A percentile compares a stretch with the other conserved stretches of the same genome.
Conservation (phyloP, 2,113 vertebrate species). For the Saimiri boliviensis region DNA sequence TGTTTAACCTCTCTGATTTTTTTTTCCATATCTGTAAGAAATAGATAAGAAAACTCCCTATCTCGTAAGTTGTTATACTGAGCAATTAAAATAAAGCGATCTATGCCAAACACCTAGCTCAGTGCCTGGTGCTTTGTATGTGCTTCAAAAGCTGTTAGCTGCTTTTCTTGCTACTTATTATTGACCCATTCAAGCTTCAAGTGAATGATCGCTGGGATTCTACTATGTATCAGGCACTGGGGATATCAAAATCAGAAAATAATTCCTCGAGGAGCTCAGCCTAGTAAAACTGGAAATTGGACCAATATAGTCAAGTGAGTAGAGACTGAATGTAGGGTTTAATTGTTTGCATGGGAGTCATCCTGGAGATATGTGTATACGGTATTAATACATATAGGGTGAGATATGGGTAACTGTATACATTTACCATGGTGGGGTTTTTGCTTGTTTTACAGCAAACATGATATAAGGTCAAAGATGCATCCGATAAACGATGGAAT, state of each 20-base stretch:
- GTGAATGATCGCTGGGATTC: not conserved
- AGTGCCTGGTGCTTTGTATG: not conserved
- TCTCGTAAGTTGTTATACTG: not conserved
- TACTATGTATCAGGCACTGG: not conserved
- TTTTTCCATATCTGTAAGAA: not conserved
- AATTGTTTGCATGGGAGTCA: not conserved
- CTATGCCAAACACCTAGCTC: not conserved
- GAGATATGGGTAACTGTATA: not conserved
- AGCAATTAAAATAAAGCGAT: not conserved
- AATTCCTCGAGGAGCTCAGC: not conserved
- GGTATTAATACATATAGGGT: not conserved
- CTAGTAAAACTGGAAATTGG: not conserved
- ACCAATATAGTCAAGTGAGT: not conserved
- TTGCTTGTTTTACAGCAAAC: not conserved
- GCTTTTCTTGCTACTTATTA: not conserved
- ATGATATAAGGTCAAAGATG: not conserved
- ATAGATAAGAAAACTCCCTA: not conserved
- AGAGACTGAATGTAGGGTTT: not conserved
- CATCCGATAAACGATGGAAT: not conserved
- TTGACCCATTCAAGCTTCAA: not conserved
- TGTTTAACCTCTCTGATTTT: not conserved
- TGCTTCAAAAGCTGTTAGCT: not conserved
- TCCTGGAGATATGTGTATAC: not conserved
- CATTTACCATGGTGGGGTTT: not conserved
- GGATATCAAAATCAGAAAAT: not conserved